These are phyloP conservation scores for Epistrophe eligans DNA, from an alignment of 2,888 invertebrate species.

Conservation along the genomic window DNA sequence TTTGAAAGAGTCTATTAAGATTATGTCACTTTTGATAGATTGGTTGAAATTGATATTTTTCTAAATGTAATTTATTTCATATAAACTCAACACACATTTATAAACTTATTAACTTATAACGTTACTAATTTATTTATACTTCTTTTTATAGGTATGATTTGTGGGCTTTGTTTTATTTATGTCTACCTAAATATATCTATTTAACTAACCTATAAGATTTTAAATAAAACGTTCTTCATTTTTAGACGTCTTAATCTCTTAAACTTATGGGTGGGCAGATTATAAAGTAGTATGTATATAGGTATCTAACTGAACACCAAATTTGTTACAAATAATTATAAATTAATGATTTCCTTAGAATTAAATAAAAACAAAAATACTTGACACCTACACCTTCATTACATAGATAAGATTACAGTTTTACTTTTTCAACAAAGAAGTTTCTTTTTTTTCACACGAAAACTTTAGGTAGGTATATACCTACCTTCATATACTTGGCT, in stretches of 20 bases:
- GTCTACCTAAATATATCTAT: too few species aligned
- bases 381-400: neutral
- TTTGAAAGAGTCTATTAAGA: neutral
- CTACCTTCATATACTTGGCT: neutral
- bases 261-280: neutral
- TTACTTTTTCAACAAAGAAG: neutral
- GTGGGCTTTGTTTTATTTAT: too few species aligned
- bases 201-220: too few species aligned
- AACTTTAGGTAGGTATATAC: neutral
- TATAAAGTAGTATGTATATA: too few species aligned
- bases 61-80: too few species aligned
- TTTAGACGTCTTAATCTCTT: neutral
- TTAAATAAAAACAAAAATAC: neutral
- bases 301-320: too few species aligned
- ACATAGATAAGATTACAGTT: too few species aligned
- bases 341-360: neutral
- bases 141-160: too few species aligned
- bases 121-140: too few species aligned
- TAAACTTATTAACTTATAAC: too few species aligned
- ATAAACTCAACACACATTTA: too few species aligned
- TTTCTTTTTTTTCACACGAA: neutral
- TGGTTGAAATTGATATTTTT: neutral
- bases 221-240: too few species aligned
- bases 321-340: neutral
- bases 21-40: neutral